Evolutionary conservation across 2,113 vertebrate species (phyloP), one percentile per base, ranked within the genome.

Genomic region (Malurus melanocephalus): DNA sequence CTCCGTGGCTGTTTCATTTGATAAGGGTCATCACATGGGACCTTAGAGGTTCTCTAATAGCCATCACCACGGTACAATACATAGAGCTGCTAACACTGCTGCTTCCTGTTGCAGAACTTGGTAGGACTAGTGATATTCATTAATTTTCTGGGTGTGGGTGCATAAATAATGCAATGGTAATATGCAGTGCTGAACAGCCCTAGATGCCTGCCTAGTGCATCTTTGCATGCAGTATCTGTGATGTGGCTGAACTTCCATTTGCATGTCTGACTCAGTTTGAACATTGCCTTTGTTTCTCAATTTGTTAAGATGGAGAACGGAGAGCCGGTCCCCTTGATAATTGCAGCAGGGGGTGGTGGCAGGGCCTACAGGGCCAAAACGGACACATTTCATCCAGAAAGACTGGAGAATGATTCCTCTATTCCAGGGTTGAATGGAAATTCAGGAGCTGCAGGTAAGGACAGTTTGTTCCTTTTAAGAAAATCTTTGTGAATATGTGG

Each of bases 331-430:
- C 99, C 99, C 55, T 97, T 99, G 92, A 97, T 99, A 95, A 97
- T 99, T 77, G 99, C 99, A 65, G 99, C 99, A 33, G 99, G 99
- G 13, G 99, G 99, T 80, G 99, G 99, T 10, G 99, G 99, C 85
- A 98, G 98, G 67, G 99, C 98, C 86, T 99, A 99, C 85, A 98
- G 98, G 91, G 97, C 97, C 87, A 98, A 97, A 95, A 96, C 95
- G 78, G 96, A 97, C 73, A 96, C 88, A 1, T 96, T 97, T 90
- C 97, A 96, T 87, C 96, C 96, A 78, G 99, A 99, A 97, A 98
- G 97, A 66, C 96, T 99, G 94, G 98, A 99, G 94, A 98, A 97
- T 87, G 98, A 99, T 93, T 97, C 96, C 64, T 97, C 95, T 33
- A 91, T 98, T 81, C 98, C 97, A 9, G 99, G 99, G 82, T 87